These are phyloP conservation scores for Coecobrya sp. DNA, from an alignment of 2,888 invertebrate genomes.

Conservation along the genomic window DNA sequence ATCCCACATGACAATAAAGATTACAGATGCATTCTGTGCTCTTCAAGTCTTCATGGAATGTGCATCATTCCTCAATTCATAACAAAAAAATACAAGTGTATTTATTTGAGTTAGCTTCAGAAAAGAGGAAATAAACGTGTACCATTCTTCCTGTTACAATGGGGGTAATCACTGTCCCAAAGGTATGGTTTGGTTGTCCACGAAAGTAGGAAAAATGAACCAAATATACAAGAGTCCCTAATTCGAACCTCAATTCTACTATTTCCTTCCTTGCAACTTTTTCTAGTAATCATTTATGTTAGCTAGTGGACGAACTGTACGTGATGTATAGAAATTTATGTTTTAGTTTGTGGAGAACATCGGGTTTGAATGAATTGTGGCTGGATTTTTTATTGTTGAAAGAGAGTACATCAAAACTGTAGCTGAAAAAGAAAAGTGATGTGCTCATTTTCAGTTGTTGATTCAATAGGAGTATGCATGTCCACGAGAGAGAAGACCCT, in stretches of 20 bases:
- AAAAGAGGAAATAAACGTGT: constrained; percentile 1
- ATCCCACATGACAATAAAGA: constrained; percentile 16
- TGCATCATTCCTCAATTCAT: constrained; percentile 48
- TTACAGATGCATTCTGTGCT: constrained; percentile 26
- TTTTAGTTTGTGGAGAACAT: constrained; percentile 24
- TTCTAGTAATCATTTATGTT: not conserved
- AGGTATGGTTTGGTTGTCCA: constrained; percentile 22
- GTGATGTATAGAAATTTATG: not conserved
- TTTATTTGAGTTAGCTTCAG: constrained; percentile 18
- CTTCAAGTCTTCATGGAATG: constrained; percentile 34
- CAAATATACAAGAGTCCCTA: no score
- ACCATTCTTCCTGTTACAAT: constrained; percentile 26
- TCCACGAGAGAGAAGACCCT: constrained; percentile 2
- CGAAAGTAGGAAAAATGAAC: constrained; percentile 61
- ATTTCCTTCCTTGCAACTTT: not conserved
- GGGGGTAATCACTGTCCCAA: constrained; percentile 27
- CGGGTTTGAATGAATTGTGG: not conserved
- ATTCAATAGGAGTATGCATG: not conserved
- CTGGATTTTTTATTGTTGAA: not conserved
- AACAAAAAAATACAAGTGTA: constrained; percentile 23
- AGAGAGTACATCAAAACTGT: not conserved
- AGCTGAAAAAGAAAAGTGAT: not conserved
- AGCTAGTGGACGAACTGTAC: not conserved
- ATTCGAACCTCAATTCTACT: constrained; percentile 17
- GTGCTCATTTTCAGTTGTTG: constrained; percentile 49